phyloP scores from a whole-genome alignment of 2,797 vertebrate species.

The Crypturellus tataupa region DNA sequence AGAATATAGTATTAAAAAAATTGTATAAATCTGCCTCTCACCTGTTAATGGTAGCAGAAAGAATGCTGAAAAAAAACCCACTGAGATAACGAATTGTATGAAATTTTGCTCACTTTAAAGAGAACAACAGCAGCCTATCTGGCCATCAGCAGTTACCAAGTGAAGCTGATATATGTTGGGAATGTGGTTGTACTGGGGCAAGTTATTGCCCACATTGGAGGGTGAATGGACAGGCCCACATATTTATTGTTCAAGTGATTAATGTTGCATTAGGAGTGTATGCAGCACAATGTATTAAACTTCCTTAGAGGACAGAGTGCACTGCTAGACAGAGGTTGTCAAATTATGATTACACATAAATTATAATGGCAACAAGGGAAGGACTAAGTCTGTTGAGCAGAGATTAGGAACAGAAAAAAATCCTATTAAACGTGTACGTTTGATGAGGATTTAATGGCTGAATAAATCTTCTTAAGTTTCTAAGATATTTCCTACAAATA shows the following conservation, averaged over 20 bases:
- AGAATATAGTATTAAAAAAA: neutral
- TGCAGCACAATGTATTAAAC: constrained; percentile 41
- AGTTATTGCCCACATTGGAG: neutral
- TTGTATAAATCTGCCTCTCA: neutral
- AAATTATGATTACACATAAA: constrained; percentile 62
- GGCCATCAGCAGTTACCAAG: neutral
- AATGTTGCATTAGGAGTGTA: neutral
- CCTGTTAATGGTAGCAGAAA: neutral
- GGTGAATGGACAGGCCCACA: neutral
- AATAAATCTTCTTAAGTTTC: constrained; percentile 53
- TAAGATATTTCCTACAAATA: constrained; percentile 23
- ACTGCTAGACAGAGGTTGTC: constrained; percentile 44
- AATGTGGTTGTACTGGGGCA: neutral
- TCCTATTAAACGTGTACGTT: constrained; percentile 9
- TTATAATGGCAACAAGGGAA: constrained; percentile 50
- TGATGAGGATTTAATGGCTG: constrained; percentile 49
- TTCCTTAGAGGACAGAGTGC: constrained; percentile 40
- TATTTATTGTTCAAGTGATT: constrained; percentile 15
- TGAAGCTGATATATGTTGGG: neutral
- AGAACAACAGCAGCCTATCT: neutral
- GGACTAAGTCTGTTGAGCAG: constrained; percentile 26
- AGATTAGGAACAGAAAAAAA: constrained; percentile 62
- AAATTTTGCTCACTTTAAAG: neutral
- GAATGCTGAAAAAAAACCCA: neutral
- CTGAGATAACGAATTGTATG: neutral